Conservation (phyloP, 2,113 vertebrate species). For the Alligator mississippiensis region DNA sequence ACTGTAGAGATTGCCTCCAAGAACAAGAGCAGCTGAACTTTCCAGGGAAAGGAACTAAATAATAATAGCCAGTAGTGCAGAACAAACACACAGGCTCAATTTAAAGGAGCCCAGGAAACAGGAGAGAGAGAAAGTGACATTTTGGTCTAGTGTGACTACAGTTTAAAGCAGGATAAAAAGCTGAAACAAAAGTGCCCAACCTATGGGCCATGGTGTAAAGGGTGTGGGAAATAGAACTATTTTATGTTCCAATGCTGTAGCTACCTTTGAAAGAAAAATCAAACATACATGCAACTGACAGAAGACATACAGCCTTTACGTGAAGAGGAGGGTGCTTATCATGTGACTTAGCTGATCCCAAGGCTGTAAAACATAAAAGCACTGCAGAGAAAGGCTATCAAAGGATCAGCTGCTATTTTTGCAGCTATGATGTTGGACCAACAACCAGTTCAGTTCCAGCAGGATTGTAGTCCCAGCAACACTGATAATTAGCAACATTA, state of each 20-base stretch:
- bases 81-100: not conserved
- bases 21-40: not conserved
- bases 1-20: not conserved
- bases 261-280: not conserved
- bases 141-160: not conserved
- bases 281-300: not conserved
- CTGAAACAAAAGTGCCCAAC: not conserved
- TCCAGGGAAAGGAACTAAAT: not conserved
- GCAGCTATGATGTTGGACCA: not conserved
- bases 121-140: not conserved
- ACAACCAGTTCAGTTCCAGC: not conserved
- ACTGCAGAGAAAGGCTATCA: not conserved
- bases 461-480: not conserved
- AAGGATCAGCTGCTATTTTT: not conserved
- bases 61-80: not conserved
- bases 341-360: rapidly evolving
- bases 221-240: not conserved
- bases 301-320: not conserved
- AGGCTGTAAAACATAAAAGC: not conserved
- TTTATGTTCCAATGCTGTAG: not conserved
- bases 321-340: not conserved
- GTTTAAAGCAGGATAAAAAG: not conserved
- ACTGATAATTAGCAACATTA: not conserved
- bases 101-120: not conserved
- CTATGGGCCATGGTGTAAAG: not conserved